Base-by-base conservation (phyloP, 2,113 vertebrate species). In the Chaenocephalus aceratus region DNA sequence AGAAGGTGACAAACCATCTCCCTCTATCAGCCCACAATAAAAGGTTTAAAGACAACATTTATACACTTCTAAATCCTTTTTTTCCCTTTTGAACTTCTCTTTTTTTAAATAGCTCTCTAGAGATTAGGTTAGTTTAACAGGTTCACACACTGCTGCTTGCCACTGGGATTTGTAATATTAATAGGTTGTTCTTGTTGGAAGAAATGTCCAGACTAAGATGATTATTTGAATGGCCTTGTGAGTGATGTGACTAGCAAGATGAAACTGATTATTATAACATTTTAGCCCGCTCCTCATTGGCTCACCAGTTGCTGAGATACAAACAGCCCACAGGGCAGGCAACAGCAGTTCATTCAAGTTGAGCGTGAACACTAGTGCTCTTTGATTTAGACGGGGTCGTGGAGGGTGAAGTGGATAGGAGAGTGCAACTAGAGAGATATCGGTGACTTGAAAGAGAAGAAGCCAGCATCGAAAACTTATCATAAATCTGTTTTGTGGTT, bases 301-400 rank as follows among this genome's bases (percentile, higher is more conserved):
- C 71, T 78, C 7, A n/a, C 69, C 62, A 79, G 87, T 89, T 87
- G 82, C 81, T 70, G 81, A 76, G 86, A 82, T 73, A 89, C 83
- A 78, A 86, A 84, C 79, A 88, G 84, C 82, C 81, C 78, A 61
- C 72, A 64, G 82, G 82, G 85, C 80, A 84, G 70, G 80, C 87
- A 77, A 61, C 81, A n/a, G 82, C 80, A 57, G 90, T 89, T 92
- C 90, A 90, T 92, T 89, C 78, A 86, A 92, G 89, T 92, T 86
- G 83, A 92, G 83, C 69, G 45, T 65, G 85, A 90, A 91, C 82
- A 85, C 87, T 88, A 44, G 64, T 61, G 74, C 70, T 84, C 87
- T 93, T 91, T 91, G 89, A 91, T 89, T 87, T 82, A 62, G 83
- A 83, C 9, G 9, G 75, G 87, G 93, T 88, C 70, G 23, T 73